These are phyloP conservation scores for Axis porcinus DNA, from an alignment of 2,113 vertebrate genomes.

Conservation along the genomic window DNA sequence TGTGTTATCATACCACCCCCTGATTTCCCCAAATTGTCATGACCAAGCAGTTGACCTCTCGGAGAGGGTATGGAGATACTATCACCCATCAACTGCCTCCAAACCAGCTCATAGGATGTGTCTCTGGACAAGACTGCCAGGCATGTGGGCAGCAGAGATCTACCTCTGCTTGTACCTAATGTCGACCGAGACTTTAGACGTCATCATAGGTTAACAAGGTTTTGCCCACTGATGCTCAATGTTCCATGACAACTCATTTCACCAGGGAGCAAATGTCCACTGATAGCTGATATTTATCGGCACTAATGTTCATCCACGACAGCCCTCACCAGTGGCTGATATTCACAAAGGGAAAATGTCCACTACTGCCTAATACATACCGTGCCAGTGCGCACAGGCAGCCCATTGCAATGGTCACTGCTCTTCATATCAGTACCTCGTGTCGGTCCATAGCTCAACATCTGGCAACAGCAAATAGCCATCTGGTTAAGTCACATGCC, in stretches of 20 bases:
- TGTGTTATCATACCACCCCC: not conserved
- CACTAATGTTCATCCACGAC: not conserved
- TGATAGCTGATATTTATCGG: not conserved
- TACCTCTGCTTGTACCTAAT: not conserved
- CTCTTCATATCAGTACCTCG: not conserved
- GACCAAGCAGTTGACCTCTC: not conserved
- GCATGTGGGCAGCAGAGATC: not conserved
- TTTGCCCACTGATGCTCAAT: not conserved
- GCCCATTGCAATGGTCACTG: not conserved
- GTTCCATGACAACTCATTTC: not conserved
- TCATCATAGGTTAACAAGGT: not conserved
- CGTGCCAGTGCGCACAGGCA: not conserved
- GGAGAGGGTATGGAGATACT: not conserved
- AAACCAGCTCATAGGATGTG: not conserved
- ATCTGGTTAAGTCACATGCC: not conserved
- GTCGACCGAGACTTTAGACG: not conserved
- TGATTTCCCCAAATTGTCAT: not conserved
- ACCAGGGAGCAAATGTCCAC: not conserved
- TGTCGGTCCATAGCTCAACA: not conserved
- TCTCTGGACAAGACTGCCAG: not conserved
- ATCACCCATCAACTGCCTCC: not conserved
- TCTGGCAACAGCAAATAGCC: not conserved
- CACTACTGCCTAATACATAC: fast-evolving
- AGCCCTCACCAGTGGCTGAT: not conserved
- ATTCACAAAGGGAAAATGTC: not conserved